phyloP scores from a whole-genome alignment of 2,888 invertebrate genomes.

The Plebejus argus region DNA sequence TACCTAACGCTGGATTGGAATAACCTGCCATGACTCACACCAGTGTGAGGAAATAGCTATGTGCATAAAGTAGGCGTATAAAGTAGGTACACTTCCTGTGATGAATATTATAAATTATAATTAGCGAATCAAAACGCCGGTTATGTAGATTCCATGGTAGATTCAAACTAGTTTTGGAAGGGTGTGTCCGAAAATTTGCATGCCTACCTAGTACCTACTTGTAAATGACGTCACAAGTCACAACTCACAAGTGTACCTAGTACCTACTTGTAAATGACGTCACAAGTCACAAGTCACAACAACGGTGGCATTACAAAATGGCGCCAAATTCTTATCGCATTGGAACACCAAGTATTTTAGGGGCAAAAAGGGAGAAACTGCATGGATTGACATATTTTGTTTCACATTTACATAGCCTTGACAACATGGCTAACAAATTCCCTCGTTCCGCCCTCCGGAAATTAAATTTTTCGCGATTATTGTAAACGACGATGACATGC shows the following conservation, averaged over 20 bases:
- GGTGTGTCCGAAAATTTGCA: conserved; percentile 2
- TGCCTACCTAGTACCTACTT: neutral
- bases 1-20: too few species aligned
- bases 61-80: too few species aligned
- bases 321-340: neutral
- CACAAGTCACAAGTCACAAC: too few species aligned
- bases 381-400: neutral
- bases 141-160: neutral
- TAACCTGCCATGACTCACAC: too few species aligned
- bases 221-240: neutral
- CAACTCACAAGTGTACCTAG: too few species aligned
- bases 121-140: neutral
- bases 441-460: neutral
- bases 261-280: neutral
- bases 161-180: neutral
- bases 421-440: neutral
- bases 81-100: too few species aligned
- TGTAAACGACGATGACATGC: neutral
- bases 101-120: too few species aligned
- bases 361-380: neutral
- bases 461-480: neutral
- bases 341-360: neutral
- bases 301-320: neutral
- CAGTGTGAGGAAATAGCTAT: too few species aligned
- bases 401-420: neutral